phyloP scores from a whole-genome alignment of 2,113 vertebrate genomes.

The Gallinago paraguaiae region DNA sequence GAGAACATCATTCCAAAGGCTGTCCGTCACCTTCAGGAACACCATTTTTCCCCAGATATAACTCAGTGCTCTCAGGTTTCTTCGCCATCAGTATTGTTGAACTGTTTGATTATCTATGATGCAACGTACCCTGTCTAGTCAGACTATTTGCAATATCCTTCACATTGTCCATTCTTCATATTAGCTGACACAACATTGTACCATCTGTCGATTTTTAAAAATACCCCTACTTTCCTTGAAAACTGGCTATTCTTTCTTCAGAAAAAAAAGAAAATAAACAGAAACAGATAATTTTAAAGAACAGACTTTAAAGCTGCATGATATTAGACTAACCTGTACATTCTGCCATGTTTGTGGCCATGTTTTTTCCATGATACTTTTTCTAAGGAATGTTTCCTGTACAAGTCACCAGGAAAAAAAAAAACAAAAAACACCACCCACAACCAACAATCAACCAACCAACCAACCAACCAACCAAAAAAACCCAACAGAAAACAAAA shows the following conservation, averaged over 20 bases:
- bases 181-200: neutral
- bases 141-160: neutral
- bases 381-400: neutral
- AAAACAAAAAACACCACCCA: neutral
- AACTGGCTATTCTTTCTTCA: neutral
- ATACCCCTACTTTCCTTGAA: neutral
- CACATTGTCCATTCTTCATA: neutral
- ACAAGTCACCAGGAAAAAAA: neutral
- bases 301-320: neutral
- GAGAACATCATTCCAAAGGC: neutral
- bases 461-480: neutral
- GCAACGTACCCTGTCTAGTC: neutral
- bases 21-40: neutral
- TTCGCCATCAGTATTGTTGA: neutral
- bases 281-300: neutral
- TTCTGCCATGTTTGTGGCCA: neutral
- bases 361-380: neutral
- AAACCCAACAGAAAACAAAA: rapidly evolving
- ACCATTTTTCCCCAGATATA: neutral
- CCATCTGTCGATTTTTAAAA: neutral
- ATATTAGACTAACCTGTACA: neutral
- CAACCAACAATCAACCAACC: rapidly evolving
- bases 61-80: neutral
- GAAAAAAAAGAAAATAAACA: neutral
- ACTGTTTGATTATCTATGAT: neutral